Evolutionary conservation across 1,140 invertebrate genomes (phyloP).

Genomic region (Oscheius sp.): DNA sequence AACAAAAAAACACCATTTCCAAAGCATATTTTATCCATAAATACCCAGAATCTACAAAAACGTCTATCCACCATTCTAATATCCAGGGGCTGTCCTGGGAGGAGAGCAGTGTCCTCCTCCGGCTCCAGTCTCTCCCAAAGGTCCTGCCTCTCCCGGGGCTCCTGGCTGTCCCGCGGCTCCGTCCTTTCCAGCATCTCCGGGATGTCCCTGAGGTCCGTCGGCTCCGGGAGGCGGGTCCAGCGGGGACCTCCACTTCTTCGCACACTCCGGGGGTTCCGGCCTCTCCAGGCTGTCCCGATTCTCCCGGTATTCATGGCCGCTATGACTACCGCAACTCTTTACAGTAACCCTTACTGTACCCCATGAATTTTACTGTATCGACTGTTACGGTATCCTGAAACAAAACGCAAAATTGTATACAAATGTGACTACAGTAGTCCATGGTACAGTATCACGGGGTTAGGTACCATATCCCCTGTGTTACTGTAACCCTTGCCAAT

Average conservation of each 20-base stretch:
- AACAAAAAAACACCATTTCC: too few species aligned
- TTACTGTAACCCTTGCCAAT: too few species aligned
- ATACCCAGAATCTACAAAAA: background rate
- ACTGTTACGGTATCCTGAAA: too few species aligned
- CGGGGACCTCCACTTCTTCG: slow-evolving; percentile 24
- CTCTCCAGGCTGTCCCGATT: slow-evolving; percentile 33
- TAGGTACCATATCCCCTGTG: too few species aligned
- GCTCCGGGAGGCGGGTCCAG: slow-evolving; percentile 27
- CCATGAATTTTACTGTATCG: too few species aligned
- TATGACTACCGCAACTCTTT: too few species aligned
- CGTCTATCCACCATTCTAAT: slow-evolving; percentile 31
- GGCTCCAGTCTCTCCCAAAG: slow-evolving; percentile 25
- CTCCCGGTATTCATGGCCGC: slow-evolving; percentile 38
- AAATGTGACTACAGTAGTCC: too few species aligned
- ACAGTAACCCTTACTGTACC: too few species aligned
- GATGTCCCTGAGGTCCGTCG: slow-evolving; percentile 29
- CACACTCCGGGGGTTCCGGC: slow-evolving; percentile 31
- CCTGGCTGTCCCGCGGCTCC: slow-evolving; percentile 35
- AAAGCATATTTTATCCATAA: too few species aligned
- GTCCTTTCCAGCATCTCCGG: slow-evolving; percentile 29
- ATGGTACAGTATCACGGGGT: too few species aligned
- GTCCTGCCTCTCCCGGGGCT: slow-evolving; percentile 19
- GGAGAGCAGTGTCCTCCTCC: slow-evolving; percentile 39
- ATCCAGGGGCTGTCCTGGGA: slow-evolving; percentile 40
- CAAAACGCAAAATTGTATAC: too few species aligned